Base-by-base conservation (phyloP, 2,113 vertebrate species). In the Rhea americana region DNA sequence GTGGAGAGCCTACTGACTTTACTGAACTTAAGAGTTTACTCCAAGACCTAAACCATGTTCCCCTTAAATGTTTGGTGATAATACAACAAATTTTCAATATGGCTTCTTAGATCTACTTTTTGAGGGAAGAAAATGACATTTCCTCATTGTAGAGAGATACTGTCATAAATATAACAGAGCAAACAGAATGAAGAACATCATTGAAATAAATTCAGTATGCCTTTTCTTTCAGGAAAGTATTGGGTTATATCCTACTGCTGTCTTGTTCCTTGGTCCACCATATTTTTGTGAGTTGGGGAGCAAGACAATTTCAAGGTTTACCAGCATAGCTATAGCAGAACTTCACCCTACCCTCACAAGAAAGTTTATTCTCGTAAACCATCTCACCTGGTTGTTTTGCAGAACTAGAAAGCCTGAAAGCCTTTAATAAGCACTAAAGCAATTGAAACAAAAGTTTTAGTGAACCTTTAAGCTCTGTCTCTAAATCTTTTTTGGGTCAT, bases 361-460 rank as follows among this genome's bases (percentile, higher is more conserved):
- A 41, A 87, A 62, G 1, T 92, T 93, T 66, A 53, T 50, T 91
- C 5, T 45, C 55, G 32, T 80, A 73, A 89, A 50, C 17, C 3
- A 56, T 59, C 22, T 14, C 48, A 62, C 53, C 61, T 14, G 66
- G 26, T 26, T 19, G 0, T 82, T 87, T 19, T 82, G 47, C 53
- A 61, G 21, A 51, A 84, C 7, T 18, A 86, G 32, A 59, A 91
- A 56, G 25, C 12, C 32, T 87, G 73, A 92, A 89, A 91, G 21
- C 11, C 56, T 75, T 72, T 70, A 89, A 89, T 84, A 82, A 91
- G 76, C 70, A 4, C 5, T 67, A 43, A 89, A 80, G 37, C 13
- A 65, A 45, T 70, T 86, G 73, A 81, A 91, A 90, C 16, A 72
- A 90, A 78, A 26, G 8, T 78, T 93, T 93, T 24, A 68, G 5